A percentile compares a stretch with the other conserved stretches of the same genome.
Evolutionary conservation across 2,113 vertebrate genomes (phyloP).

Genomic region (Cyprinodon tularosa): DNA sequence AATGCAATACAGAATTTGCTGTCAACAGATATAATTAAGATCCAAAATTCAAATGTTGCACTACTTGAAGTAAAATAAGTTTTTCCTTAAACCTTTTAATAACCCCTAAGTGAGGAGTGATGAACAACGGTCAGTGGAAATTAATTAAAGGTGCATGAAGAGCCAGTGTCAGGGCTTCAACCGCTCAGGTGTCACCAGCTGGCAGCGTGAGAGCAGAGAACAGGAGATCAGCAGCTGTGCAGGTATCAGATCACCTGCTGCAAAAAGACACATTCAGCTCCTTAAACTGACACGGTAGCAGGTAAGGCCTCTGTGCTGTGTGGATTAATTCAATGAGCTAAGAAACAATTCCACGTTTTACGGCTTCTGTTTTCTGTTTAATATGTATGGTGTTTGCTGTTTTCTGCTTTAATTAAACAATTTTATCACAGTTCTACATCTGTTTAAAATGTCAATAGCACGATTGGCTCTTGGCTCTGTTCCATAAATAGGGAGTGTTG

Average conservation of each 20-base stretch:
- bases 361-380: neutral
- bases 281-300: constrained; percentile 18
- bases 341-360: neutral
- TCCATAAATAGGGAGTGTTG: neutral
- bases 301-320: constrained; percentile 52
- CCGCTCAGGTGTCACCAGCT: constrained; percentile 70
- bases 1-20: neutral
- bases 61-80: neutral
- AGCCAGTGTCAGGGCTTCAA: constrained; percentile 26
- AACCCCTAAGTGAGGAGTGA: neutral
- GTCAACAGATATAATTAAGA: neutral
- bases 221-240: constrained; percentile 63
- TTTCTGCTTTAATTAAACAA: neutral
- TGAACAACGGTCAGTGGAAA: constrained; percentile 35
- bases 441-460: neutral
- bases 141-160: constrained; percentile 79
- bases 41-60: neutral
- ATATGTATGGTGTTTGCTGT: neutral
- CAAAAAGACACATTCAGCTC: constrained; percentile 38
- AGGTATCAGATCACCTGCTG: constrained; percentile 57
- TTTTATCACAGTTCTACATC: neutral
- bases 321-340: neutral
- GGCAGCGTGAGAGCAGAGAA: constrained; percentile 57
- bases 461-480: neutral
- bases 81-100: neutral